A percentile compares a stretch with the other conserved stretches of the same genome.
These are phyloP conservation scores for Gonioctena quinquepunctata DNA, from an alignment of 1,140 invertebrate genomes.

Conservation along the genomic window DNA sequence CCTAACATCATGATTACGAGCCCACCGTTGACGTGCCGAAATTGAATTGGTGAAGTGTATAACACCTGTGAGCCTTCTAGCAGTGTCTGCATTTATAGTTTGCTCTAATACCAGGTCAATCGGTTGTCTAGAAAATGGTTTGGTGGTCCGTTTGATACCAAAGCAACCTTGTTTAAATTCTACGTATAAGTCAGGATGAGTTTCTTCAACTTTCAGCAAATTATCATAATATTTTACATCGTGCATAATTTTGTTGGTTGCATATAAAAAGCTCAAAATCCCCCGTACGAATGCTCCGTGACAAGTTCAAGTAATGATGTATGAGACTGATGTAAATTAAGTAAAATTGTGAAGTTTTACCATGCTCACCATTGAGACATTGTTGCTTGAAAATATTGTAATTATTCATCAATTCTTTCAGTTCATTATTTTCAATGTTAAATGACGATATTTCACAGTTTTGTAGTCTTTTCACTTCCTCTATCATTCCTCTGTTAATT, in stretches of 20 bases:
- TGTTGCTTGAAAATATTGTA: slow-evolving; percentile 37
- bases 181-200: slow-evolving; percentile 38
- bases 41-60: slow-evolving; percentile 36
- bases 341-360: slow-evolving; percentile 49
- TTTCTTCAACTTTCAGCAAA: slow-evolving; percentile 34
- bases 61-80: slow-evolving; percentile 40
- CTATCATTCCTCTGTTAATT: slow-evolving; percentile 4
- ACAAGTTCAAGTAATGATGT: slow-evolving; percentile 36
- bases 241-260: slow-evolving; percentile 38
- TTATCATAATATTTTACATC: slow-evolving; percentile 34
- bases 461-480: slow-evolving; percentile 9
- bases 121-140: slow-evolving; percentile 42
- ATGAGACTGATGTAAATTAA: slow-evolving; percentile 41
- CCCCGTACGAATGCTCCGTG: slow-evolving; percentile 37
- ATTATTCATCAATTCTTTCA: slow-evolving; percentile 30
- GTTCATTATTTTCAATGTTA: slow-evolving; percentile 18
- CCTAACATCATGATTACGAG: slow-evolving; percentile 30
- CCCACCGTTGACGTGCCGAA: slow-evolving; percentile 31
- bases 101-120: slow-evolving; percentile 44
- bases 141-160: slow-evolving; percentile 38
- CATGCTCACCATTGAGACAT: slow-evolving; percentile 39
- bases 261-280: slow-evolving; percentile 40
- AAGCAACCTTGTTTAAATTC: slow-evolving; percentile 40
- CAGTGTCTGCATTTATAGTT: slow-evolving; percentile 49
- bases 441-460: slow-evolving; percentile 15